Evolutionary conservation across 2,113 vertebrate species (phyloP), one percentile per base, ranked within the genome.

Genomic region (Trichechus manatus): DNA sequence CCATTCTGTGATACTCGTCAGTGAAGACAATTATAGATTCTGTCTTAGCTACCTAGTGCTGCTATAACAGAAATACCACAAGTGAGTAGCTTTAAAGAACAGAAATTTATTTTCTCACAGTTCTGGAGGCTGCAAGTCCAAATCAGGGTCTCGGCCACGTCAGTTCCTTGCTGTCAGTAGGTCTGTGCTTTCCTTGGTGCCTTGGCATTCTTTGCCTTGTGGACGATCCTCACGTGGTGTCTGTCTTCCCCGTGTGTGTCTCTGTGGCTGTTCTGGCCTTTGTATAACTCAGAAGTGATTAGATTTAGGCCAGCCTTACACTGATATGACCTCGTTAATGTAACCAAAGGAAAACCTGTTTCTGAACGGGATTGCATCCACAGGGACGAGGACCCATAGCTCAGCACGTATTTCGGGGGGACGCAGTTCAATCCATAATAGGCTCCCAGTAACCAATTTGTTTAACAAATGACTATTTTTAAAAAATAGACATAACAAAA

Each of bases 381-480:
- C 68, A 20, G 33, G 33, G 36, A 72, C 9, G 33, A 68, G 29
- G 66, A 68, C 6, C 13, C 36, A 8, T 5, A 19, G 20, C 20
- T 72, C n/a, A 36, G n/a, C 68, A 72, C 20, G 36, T 19, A 36
- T 72, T 72, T 36, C 5, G 31, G 15, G 68, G 6, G 33, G 33
- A 72, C 33, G 36, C 33, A 72, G 20, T 36, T 36, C 33, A 72
- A 36, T 20, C 2, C 33, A 72, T n/a, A 36, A 72, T 4, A 68
- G 61, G 47, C 63, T 8, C 56, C 70, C n/a, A 42, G 25, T 68
- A 63, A 75, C 59, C 64, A 70, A 22, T 81, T 29, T 79, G 33
- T 93, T 89, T 84, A 66, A 77, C 68, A 95, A 70, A 79, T 9
- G 22, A 39, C 39, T 75, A 5, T n/a, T 85, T 74, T 93, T 95